Base-by-base conservation (phyloP, 2,888 invertebrate genomes). In the Ecdyonurus torrentis region DNA sequence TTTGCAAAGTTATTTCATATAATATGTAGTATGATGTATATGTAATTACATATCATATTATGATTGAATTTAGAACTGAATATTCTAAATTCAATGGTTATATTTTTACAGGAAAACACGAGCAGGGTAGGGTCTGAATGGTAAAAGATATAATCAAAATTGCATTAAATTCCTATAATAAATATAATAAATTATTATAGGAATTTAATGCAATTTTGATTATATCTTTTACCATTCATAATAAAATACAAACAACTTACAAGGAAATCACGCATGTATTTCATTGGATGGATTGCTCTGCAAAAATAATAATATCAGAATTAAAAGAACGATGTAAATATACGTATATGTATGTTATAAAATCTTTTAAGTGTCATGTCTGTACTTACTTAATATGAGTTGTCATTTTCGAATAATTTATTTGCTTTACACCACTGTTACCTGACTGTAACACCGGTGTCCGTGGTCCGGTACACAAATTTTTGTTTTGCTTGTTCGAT, bases 181-280 rank as follows among this genome's bases (percentile, higher is more conserved):
- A 50, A 10, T 50, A 10, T 50, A 18, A 7, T 18, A 50, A 18
- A 50, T 10, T 10, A 10, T 50, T 50, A 18, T 10, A 18, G 50
- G 18, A 50, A 50, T 7, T 18, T 50, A 50, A 18, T 1, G 18
- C 18, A 19, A 7, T 18, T 10, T 60, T 2, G 25, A 61, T 7
- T 5, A 22, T 23, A 2, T n/a, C 7, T 24, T 52, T 25, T 2
- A 60, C 1, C 50, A 63, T n/a, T 7, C 53, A 58, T 52, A 53
- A 37, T 52, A 58, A 60, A 61, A n/a, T 58, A 59, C 23, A 22
- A 50, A 63, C 50, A 5, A 70, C 73, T 70, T 67, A 76, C 76
- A 65, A 89, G 77, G 72, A 86, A 85, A 71, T 89, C 86, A 67
- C 84, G 80, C 69, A 87, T 85, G 71, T 84, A 89, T 73, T 89